Evolutionary conservation across 1,140 invertebrate genomes (phyloP).

Genomic region (Papilio xuthus): DNA sequence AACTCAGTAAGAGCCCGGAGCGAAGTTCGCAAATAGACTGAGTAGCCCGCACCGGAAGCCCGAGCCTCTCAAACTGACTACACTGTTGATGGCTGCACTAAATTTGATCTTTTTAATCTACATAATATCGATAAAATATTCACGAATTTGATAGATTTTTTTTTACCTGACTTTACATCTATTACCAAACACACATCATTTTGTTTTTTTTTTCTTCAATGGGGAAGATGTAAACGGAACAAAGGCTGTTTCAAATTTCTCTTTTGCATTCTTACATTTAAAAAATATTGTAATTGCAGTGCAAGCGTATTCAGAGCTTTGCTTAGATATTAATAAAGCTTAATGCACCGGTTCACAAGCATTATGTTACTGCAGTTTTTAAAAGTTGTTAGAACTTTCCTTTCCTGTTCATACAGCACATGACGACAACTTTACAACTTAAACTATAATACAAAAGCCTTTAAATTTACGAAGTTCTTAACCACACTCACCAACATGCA

Average conservation of each 20-base stretch:
- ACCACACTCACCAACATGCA: conserved; percentile 8
- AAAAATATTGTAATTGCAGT: too few species aligned
- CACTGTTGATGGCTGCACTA: conserved; percentile 25
- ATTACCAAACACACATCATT: too few species aligned
- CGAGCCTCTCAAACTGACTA: neutral
- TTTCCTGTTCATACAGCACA: neutral
- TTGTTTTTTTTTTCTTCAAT: too few species aligned
- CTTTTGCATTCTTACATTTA: too few species aligned
- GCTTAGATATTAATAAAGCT: neutral
- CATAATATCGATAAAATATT: neutral
- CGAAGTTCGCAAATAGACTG: conserved; percentile 31
- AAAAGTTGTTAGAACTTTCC: neutral
- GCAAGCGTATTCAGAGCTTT: too few species aligned
- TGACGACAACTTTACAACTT: neutral
- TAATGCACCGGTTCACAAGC: neutral
- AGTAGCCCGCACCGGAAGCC: conserved; percentile 12
- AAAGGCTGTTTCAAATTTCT: too few species aligned
- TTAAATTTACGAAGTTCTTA: conserved; percentile 27
- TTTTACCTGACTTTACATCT: neutral
- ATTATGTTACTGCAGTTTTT: neutral
- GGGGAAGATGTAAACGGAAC: too few species aligned
- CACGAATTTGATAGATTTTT: neutral
- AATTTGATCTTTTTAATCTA: conserved; percentile 27
- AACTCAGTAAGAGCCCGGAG: conserved; percentile 28
- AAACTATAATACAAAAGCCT: conserved; percentile 11